Evolutionary conservation across 2,113 vertebrate species (phyloP), one percentile per base, ranked within the genome.

Genomic region (Myocastor coypus): DNA sequence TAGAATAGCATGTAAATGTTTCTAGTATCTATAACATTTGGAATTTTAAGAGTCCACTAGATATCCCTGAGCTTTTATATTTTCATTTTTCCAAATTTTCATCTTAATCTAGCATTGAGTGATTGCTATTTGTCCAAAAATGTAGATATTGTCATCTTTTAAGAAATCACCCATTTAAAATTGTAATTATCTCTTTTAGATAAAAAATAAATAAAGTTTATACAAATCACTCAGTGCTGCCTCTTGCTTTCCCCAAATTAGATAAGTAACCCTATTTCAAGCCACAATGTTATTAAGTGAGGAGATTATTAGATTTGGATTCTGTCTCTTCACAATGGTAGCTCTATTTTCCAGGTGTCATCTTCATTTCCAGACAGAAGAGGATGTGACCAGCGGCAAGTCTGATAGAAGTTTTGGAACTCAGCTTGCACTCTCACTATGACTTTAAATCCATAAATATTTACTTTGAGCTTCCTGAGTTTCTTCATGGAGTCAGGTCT

Each of bases 311-410:
- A 78, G 34, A 85, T 96, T 97, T 89, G 30, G 24, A 4, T 14
- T 89, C 55, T 96, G 50, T 75, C 6, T 50, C 42, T 94, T 95
- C 46, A 57, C 96, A 96, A 89, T 20, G 10, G 19, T 91, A 71
- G 50, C 83, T 96, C 77, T 85, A 89, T 93, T 97, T 97, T 96
- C 94, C 82, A 96, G 92, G 73, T 97, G 85, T 96, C 87, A 95
- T 92, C 96, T 91, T 81, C 90, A 96, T 96, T 97, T 94, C 77
- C 30, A 95, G 6, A 28, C 30, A 37, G 59, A 89, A 37, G 20
- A 5, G 89, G 95, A 94, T 42, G 11, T 91, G 68, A 64, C 86
- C 68, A 64, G 40, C 17, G 59, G 34, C 22, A 68, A 40, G 22
- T 83, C 83, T 26, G 68, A 2, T 77, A 52, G 64, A 95, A 71